Base-by-base conservation (phyloP, 2,888 invertebrate genomes). In the Mayetiola destructor region DNA sequence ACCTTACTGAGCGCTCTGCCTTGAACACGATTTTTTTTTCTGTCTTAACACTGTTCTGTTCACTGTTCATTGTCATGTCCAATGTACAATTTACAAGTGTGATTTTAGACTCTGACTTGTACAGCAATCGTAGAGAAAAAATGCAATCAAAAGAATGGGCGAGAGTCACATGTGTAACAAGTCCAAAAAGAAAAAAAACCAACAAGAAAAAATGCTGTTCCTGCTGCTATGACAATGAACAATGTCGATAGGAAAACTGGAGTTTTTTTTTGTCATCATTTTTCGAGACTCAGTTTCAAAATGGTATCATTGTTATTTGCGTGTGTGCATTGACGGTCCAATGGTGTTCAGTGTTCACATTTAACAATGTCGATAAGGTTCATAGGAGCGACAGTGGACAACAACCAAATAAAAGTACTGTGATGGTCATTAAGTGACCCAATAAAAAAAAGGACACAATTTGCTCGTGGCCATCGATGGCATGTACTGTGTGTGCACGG, bases 361-460 rank as follows among this genome's bases (percentile, higher is more conserved):
- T n/a, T n/a, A n/a, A n/a, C n/a, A n/a, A n/a, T n/a, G n/a, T n/a
- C n/a, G n/a, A 27, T 48, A 27, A 14, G 48, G 48, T 23, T 23
- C 23, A 27, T 23, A 37, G 39, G 56, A 39, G 37, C 39, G 39
- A 39, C 39, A 16, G 18, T 18, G 16, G n/a, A 39, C 39, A 39
- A 55, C 55, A 55, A 55, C 37, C 35, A 21, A 55, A 55, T 48
- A 48, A 48, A 48, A 48, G n/a, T 39, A 40, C 21, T 48, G 16
- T 48, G 48, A 39, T 37, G 20, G 56, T 40, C 56, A 56, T 56
- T 56, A 56, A 56, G 56, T 56, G 42, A 56, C 56, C 56, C 56
- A 42, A 56, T 56, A 56, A 56, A 56, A 56, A 39, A 48, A 48
- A 48, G 48, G 48, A 48, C 27, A 48, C 48, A 14, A 48, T 23